These are phyloP conservation scores for Norana najaformis DNA, from an alignment of 2,888 invertebrate species.

Conservation along the genomic window DNA sequence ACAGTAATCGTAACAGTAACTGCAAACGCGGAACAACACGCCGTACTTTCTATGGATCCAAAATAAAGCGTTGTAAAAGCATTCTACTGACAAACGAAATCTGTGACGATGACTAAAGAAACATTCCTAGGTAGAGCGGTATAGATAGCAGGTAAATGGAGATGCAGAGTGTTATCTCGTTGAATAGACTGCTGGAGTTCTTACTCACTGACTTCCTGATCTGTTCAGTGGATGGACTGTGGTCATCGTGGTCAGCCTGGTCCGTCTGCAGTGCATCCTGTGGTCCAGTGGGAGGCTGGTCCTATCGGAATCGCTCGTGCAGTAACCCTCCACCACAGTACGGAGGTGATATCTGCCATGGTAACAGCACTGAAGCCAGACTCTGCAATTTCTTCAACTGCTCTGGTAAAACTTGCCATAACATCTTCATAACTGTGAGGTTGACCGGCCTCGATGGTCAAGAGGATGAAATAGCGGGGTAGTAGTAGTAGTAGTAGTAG, in stretches of 20 bases:
- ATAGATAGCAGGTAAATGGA: too few relatives aligned
- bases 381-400: conserved; percentile 23
- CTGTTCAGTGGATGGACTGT: conserved; percentile 33
- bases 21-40: too few relatives aligned
- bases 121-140: too few relatives aligned
- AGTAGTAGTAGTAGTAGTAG: neutral
- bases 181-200: too few relatives aligned
- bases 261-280: conserved; percentile 32
- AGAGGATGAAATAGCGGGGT: too few relatives aligned
- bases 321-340: conserved; percentile 39
- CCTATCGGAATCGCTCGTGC: conserved; percentile 27
- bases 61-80: too few relatives aligned
- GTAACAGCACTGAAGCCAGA: conserved; percentile 17
- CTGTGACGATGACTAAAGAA: too few relatives aligned
- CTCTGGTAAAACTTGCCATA: conserved; percentile 5
- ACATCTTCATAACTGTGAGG: neutral
- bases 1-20: too few relatives aligned
- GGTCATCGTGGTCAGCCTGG: conserved; percentile 35
- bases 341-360: conserved; percentile 45
- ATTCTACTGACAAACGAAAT: too few relatives aligned
- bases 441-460: neutral
- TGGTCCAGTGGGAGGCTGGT: conserved; percentile 23
- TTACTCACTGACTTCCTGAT: neutral
- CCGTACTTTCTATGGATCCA: too few relatives aligned
- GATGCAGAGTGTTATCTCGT: too few relatives aligned